phyloP scores from a whole-genome alignment of 2,113 vertebrate species.

The Bambusicola thoracicus region DNA sequence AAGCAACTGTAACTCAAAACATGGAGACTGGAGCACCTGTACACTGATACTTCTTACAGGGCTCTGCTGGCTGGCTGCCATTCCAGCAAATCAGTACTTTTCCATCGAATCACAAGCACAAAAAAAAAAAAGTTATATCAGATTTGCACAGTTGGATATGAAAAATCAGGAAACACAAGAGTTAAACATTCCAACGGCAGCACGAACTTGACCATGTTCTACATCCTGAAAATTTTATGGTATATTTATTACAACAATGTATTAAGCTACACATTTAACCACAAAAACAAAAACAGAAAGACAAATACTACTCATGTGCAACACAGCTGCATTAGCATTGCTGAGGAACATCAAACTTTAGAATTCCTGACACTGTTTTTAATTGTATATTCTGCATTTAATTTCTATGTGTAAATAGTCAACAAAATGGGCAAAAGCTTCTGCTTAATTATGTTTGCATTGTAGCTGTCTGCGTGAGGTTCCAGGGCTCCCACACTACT shows the following conservation, averaged over 20 bases:
- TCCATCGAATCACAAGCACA: not conserved
- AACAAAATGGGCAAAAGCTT: not conserved
- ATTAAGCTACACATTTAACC: conserved; percentile 60
- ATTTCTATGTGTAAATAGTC: not conserved
- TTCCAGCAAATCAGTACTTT: not conserved
- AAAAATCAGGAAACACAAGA: conserved; percentile 37
- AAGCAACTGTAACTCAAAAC: conserved; percentile 1
- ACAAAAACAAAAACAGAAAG: conserved; percentile 67
- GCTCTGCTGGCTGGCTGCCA: not conserved
- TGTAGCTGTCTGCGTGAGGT: not conserved
- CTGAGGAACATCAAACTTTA: not conserved
- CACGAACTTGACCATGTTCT: conserved; percentile 28
- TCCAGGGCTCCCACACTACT: not conserved
- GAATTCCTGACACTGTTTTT: conserved; percentile 23
- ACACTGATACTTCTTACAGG: not conserved
- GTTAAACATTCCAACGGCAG: conserved; percentile 43
- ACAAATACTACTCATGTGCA: conserved; percentile 37
- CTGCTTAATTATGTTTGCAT: not conserved
- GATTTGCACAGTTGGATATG: not conserved
- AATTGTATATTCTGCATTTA: not conserved
- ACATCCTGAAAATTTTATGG: conserved; percentile 69
- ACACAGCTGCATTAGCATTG: conserved; percentile 51
- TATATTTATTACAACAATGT: conserved; percentile 64
- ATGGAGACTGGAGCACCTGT: not conserved
- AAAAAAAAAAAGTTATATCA: not conserved